Conservation (phyloP, 2,888 invertebrate genomes). For the Aquatica leii region DNA sequence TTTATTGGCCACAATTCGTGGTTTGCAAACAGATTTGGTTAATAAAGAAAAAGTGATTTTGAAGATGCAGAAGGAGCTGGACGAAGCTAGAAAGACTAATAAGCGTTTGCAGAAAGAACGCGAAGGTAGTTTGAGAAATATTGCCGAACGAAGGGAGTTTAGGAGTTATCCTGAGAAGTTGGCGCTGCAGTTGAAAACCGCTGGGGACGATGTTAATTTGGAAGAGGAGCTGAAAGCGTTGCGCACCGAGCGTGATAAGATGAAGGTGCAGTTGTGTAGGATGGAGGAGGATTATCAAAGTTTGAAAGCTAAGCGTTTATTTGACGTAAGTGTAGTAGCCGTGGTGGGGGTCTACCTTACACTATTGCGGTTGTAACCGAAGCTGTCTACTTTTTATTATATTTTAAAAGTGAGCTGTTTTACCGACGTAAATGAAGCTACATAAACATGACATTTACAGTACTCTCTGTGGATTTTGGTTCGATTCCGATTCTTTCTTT, state of each 20-base stretch:
- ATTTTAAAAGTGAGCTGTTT: no score
- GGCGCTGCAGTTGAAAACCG: conserved; percentile 54
- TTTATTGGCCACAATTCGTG: conserved; percentile 80
- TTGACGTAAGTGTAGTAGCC: conserved; percentile 72
- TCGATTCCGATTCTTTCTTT: no score
- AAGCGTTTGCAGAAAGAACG: conserved; percentile 78
- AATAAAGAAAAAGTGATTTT: conserved; percentile 77
- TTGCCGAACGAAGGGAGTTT: conserved; percentile 56
- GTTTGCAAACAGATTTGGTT: conserved; percentile 76
- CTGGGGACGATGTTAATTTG: conserved; percentile 54
- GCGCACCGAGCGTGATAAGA: conserved; percentile 69
- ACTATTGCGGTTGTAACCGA: no score
- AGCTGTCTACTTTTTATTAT: no score
- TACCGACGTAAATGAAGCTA: no score
- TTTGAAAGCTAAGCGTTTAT: conserved; percentile 79
- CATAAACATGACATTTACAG: no score
- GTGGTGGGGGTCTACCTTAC: no score
- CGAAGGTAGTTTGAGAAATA: conserved; percentile 66
- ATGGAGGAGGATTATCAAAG: conserved; percentile 78
- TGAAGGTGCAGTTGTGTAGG: conserved; percentile 64
- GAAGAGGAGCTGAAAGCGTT: conserved; percentile 63
- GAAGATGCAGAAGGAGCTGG: conserved; percentile 77
- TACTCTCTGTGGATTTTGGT: no score
- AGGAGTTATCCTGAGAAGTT: conserved; percentile 55
- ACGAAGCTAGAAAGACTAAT: conserved; percentile 79